A percentile compares a stretch with the other conserved stretches of the same genome.
phyloP scores from a whole-genome alignment of 2,113 vertebrate species.

The Paratilapia polleni region DNA sequence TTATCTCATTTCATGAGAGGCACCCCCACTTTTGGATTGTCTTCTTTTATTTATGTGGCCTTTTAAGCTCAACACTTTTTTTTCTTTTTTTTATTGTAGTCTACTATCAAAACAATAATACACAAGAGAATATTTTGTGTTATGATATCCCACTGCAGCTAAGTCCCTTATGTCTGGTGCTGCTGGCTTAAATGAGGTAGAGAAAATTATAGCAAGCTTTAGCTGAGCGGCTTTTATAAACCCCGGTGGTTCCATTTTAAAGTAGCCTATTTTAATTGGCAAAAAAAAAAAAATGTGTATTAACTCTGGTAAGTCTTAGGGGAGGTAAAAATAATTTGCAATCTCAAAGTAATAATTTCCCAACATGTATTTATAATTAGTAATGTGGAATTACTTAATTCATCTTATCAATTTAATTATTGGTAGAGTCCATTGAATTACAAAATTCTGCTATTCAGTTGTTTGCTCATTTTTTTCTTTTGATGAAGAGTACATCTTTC shows the following conservation, averaged over 20 bases:
- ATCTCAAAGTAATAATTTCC: not conserved
- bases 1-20: slow-evolving; percentile 10
- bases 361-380: slow-evolving; percentile 11
- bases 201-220: slow-evolving; percentile 8
- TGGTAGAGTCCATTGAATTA: not conserved
- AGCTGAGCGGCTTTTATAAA: slow-evolving; percentile 22
- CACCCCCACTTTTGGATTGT: not conserved
- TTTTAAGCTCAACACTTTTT: slow-evolving; percentile 26
- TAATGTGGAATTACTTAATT: slow-evolving; percentile 21
- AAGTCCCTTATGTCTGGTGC: slow-evolving; percentile 11
- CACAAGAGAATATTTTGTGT: slow-evolving; percentile 21
- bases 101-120: slow-evolving; percentile 29
- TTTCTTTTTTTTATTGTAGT: not conserved
- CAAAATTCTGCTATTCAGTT: not conserved
- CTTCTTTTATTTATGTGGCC: not conserved
- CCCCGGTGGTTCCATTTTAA: not conserved
- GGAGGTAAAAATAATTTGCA: not conserved
- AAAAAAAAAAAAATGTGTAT: not conserved
- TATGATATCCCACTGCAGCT: not conserved
- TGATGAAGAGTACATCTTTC: not conserved
- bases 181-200: slow-evolving; percentile 20
- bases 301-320: not conserved
- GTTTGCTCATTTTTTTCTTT: not conserved
- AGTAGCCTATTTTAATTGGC: not conserved
- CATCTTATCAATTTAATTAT: slow-evolving; percentile 18